Conservation (phyloP, 2,888 invertebrate species). For the Ecliptopera silaceata region DNA sequence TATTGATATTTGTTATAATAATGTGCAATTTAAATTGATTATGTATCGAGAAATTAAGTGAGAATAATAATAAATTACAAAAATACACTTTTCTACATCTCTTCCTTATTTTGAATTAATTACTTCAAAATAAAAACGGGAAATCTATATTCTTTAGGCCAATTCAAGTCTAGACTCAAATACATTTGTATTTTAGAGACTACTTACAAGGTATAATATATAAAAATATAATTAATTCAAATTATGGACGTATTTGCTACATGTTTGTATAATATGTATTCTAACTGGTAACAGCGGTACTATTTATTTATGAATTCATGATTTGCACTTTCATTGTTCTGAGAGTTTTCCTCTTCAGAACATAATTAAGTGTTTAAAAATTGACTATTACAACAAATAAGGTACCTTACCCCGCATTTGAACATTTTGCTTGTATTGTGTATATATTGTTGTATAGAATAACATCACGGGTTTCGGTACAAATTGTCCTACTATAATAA, state of each 20-base stretch:
- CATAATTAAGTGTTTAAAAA: slow-evolving; percentile 22
- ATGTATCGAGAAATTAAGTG: slow-evolving; percentile 15
- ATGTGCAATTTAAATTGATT: slow-evolving; percentile 22
- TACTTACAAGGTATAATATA: slow-evolving; percentile 20
- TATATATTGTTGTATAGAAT: slow-evolving; percentile 13
- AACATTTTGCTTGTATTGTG: slow-evolving; percentile 12
- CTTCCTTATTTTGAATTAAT: slow-evolving; percentile 53
- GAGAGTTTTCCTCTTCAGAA: slow-evolving; percentile 20
- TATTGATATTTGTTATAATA: slow-evolving; percentile 26
- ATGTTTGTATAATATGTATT: slow-evolving; percentile 41
- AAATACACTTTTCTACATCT: slow-evolving; percentile 23
- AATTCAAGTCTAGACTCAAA: slow-evolving; percentile 22
- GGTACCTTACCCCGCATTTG: slow-evolving; percentile 26
- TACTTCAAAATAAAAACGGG: slow-evolving; percentile 28
- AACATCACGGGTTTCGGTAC: slow-evolving; percentile 30
- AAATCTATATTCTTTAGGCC: slow-evolving; percentile 26
- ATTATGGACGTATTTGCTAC: slow-evolving; percentile 44
- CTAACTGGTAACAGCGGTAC: slow-evolving; percentile 75
- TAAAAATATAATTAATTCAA: slow-evolving; percentile 50
- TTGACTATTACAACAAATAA: slow-evolving; percentile 34
- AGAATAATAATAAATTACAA: slow-evolving; percentile 25
- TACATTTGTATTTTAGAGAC: slow-evolving; percentile 18
- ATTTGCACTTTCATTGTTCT: slow-evolving; percentile 19
- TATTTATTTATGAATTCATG: slow-evolving; percentile 47
- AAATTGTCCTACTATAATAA: slow-evolving; percentile 51